phyloP scores from a whole-genome alignment of 2,888 invertebrate species.

The Leucoptera coffeella region DNA sequence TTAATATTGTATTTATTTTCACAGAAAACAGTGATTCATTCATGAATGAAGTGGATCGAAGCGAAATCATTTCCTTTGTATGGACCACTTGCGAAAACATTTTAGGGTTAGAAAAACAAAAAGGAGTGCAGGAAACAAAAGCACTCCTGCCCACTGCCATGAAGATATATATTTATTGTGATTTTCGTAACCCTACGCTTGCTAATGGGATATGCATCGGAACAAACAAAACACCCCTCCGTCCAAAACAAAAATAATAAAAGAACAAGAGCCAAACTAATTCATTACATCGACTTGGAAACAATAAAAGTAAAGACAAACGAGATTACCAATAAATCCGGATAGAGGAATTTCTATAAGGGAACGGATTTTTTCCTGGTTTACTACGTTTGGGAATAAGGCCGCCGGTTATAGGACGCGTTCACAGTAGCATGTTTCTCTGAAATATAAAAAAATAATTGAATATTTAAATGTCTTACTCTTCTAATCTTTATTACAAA shows the following conservation, averaged over 20 bases:
- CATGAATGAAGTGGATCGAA: no score
- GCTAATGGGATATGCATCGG: slow-evolving; percentile 4
- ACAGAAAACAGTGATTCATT: no score
- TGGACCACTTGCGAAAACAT: no score
- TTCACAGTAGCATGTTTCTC: no score
- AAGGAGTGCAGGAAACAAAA: no score
- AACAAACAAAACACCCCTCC: slow-evolving; percentile 24
- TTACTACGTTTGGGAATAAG: slow-evolving; percentile 36
- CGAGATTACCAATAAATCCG: slow-evolving; percentile 35
- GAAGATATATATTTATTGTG: no score
- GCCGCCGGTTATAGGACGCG: no score
- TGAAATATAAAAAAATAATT: no score
- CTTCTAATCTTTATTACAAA: no score
- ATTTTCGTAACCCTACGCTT: slow-evolving; percentile 28
- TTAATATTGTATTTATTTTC: no score
- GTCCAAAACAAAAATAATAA: slow-evolving; percentile 26
- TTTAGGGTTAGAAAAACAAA: slow-evolving; percentile 15
- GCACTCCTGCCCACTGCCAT: slow-evolving; percentile 33
- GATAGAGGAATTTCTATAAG: slow-evolving; percentile 38
- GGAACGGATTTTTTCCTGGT: slow-evolving; percentile 33
- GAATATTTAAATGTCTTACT: no score
- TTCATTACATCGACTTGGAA: slow-evolving; percentile 32
- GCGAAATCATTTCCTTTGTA: no score
- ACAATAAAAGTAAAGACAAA: slow-evolving; percentile 38
- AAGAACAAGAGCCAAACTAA: slow-evolving; percentile 23